Evolutionary conservation across 2,888 invertebrate genomes (phyloP).

Genomic region (Tetanocera ferruginea): DNA sequence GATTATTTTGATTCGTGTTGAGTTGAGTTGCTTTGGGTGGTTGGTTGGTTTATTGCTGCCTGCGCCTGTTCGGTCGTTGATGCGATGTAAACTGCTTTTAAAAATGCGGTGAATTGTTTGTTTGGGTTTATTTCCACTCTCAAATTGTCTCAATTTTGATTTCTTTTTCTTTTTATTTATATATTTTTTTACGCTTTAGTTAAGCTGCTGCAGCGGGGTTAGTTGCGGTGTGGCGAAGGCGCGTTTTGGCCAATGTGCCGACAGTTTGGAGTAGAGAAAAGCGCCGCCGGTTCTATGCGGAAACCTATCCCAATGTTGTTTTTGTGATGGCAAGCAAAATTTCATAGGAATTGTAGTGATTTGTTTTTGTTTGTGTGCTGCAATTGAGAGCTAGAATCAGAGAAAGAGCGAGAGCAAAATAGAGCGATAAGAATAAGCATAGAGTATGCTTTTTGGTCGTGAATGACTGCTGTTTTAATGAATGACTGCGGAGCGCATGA

Average conservation of each 20-base stretch:
- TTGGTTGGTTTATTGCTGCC: background rate
- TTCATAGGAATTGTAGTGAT: background rate
- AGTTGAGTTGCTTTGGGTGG: conserved; percentile 2
- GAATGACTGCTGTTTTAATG: conserved; percentile 11
- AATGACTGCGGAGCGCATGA: conserved; percentile 6
- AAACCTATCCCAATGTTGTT: conserved; percentile 46
- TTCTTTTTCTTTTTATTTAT: background rate
- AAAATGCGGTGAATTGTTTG: conserved; percentile 19
- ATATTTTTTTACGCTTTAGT: background rate
- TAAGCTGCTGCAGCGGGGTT: background rate
- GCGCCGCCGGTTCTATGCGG: conserved; percentile 4
- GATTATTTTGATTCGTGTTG: conserved; percentile 20
- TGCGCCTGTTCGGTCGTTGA: background rate
- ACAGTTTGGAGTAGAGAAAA: conserved; percentile 24
- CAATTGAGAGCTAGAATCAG: background rate
- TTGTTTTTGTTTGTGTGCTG: conserved; percentile 1
- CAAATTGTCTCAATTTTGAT: background rate
- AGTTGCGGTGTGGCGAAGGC: background rate
- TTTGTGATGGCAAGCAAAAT: background rate
- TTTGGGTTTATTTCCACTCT: conserved; percentile 28
- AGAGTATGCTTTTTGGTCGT: background rate
- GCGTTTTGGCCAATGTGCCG: background rate
- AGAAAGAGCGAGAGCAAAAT: background rate
- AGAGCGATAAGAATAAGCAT: background rate
- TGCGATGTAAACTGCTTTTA: background rate